A percentile compares a stretch with the other conserved stretches of the same genome.
Conservation (phyloP, 2,888 invertebrate species). For the Plutella xylostella region DNA sequence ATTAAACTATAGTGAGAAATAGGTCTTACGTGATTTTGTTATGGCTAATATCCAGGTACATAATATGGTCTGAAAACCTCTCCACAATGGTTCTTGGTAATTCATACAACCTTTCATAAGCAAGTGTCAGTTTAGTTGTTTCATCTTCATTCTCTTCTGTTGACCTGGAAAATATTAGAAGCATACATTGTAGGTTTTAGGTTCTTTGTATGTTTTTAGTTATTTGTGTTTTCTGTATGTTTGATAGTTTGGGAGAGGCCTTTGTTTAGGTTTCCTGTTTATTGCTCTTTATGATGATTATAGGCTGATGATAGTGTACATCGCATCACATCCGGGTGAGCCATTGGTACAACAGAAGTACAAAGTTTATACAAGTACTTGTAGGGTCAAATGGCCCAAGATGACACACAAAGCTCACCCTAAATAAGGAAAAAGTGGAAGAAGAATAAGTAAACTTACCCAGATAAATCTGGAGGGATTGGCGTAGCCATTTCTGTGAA, state of each 20-base stretch:
- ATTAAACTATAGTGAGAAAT: too few species aligned
- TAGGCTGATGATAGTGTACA: too few species aligned
- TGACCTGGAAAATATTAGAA: conserved; percentile 36
- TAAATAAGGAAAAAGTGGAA: neutral
- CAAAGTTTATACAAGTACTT: too few species aligned
- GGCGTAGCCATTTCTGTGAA: conserved; percentile 37
- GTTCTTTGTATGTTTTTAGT: too few species aligned
- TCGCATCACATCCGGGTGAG: too few species aligned
- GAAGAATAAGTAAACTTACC: conserved; percentile 29
- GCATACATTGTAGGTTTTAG: too few species aligned
- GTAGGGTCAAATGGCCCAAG: too few species aligned
- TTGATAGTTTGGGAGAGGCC: too few species aligned
- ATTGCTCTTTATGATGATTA: too few species aligned
- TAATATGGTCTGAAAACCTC: conserved; percentile 70
- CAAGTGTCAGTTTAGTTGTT: conserved; percentile 73
- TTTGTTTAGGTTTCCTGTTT: too few species aligned
- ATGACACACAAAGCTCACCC: neutral
- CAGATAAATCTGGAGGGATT: conserved; percentile 40
- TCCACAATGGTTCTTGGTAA: conserved; percentile 75
- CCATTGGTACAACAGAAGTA: too few species aligned
- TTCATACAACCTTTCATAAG: conserved; percentile 75
- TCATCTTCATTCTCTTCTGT: conserved; percentile 29
- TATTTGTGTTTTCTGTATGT: too few species aligned
- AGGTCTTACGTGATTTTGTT: conserved; percentile 78
- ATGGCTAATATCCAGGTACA: conserved; percentile 77